These are phyloP conservation scores for Drosophila micromelanica DNA, from an alignment of 1,140 invertebrate species.

Conservation along the genomic window DNA sequence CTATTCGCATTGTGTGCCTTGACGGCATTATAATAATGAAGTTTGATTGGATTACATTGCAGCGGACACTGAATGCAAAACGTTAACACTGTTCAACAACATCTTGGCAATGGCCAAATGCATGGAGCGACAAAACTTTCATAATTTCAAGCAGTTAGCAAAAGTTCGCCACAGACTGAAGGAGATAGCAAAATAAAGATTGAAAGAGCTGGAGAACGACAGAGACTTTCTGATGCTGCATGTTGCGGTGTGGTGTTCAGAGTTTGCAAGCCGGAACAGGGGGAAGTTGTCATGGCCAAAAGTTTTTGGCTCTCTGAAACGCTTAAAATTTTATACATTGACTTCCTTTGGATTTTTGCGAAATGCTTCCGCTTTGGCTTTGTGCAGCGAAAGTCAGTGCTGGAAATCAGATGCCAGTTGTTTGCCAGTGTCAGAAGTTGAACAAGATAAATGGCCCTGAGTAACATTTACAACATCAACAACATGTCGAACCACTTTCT, in stretches of 20 bases:
- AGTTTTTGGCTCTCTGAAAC: conserved; percentile 73
- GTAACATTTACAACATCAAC: conserved; percentile 43
- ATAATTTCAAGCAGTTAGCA: conserved; percentile 77
- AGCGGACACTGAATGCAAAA: conserved; percentile 77
- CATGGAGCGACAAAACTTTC: conserved; percentile 72
- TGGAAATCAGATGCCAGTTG: conserved; percentile 74
- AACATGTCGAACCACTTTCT: conserved; percentile 35
- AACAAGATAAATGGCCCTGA: conserved; percentile 79
- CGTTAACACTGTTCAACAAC: conserved; percentile 73
- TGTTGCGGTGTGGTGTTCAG: conserved; percentile 47
- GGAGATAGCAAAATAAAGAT: neutral
- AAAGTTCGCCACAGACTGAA: conserved; percentile 55
- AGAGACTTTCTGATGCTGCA: conserved; percentile 24
- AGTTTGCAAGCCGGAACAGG: conserved; percentile 71
- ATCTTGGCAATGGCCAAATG: conserved; percentile 54
- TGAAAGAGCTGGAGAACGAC: conserved; percentile 11
- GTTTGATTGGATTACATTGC: conserved; percentile 82
- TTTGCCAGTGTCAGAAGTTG: conserved; percentile 69
- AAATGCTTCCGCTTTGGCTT: conserved; percentile 57
- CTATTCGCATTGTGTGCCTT: conserved; percentile 64
- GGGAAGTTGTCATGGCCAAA: conserved; percentile 78
- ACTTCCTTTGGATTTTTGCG: conserved; percentile 69
- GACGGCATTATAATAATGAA: conserved; percentile 80
- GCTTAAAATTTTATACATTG: conserved; percentile 80
- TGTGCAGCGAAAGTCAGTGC: conserved; percentile 31